Evolutionary conservation across 1,140 invertebrate genomes (phyloP), one percentile per base, ranked within the genome.

Genomic region (Bombus haemorrhoidalis): DNA sequence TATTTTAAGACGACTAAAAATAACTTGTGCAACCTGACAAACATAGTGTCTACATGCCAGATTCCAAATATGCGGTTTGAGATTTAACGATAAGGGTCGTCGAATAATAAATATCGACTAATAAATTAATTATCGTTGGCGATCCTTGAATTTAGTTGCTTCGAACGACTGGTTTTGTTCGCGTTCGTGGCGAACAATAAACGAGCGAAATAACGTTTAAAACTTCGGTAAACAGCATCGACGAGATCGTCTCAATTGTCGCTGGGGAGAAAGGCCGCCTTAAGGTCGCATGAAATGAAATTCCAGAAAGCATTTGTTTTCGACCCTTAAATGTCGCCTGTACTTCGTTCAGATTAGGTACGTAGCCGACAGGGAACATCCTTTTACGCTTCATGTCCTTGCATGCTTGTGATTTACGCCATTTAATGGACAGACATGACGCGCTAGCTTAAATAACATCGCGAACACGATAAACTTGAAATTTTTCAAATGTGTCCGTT

Each of bases 291-390:
- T 4, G 32, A 18, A 53, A 66, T 57, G 43, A 34, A 53, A 83
- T 87, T 43, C 32, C 41, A 87, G 69, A 82, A 87, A 83, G 72
- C 22, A 74, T 88, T 73, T n/a, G 37, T 73, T 78, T 74, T 53
- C 41, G 59, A 73, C 79, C 53, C 75, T 87, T 88, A 83, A 88
- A 88, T 79, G 53, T 83, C 47, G 59, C 25, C 28, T 39, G 62
- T 88, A 74, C 69, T 87, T 83, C 69, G 75, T 87, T 88, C 34
- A 39, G 74, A 86, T 87, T 82, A 86, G 83, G 68, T 74, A 83
- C 74, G 57, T 22, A 57, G 22, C 12, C 22, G 32, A 57, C 12
- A 12, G 4, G 22, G 12, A 34, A 32, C 22, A 57, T 34, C 34
- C 22, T 75, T 10, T 37, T 9, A 47, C 28, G 32, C 22, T 22